Evolutionary conservation across 2,888 invertebrate genomes (phyloP), one percentile per base, ranked within the genome.

Genomic region (Sphaerophoria taeniata): DNA sequence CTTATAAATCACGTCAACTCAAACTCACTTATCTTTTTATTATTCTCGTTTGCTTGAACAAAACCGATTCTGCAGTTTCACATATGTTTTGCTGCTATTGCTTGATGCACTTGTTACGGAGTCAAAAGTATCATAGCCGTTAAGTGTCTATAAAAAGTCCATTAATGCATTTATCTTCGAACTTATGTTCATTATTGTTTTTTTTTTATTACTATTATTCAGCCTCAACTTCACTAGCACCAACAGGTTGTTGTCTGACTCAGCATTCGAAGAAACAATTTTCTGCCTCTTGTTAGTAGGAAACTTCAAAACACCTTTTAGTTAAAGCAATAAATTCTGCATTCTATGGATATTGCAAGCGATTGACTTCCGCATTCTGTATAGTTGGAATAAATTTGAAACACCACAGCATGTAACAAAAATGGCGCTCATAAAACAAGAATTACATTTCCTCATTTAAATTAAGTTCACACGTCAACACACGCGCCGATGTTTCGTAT

Each of bases 321-420:
- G 43, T 63, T 69, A 73, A 16, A 70, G 47, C 51, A 79, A 60
- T 67, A 34, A 67, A 75, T 74, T 67, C 53, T 71, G 12, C 49
- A 71, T 74, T 74, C 69, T 45, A 53, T 70, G 43, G 24, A 31
- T 51, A 65, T 33, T 78, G 51, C 58, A 61, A 6, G 39, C 16
- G 34, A 70, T 71, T 58, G 61, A 51, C 61, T 84, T 85, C 84
- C 84, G 84, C 84, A 76, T 85, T 76, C 74, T 67, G 24, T 56
- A 16, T 24, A 69, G 56, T 69, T 73, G 51, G 34, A 80, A 79
- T 71, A 33, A 71, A 70, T 70, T 58, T 56, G 49, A 51, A 65
- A 51, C 34, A 24, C 43, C 24, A 16, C 9, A 11, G 11, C 3
- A 47, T 45, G 47, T 11, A n/a, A 65, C 39, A 65, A 75, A 43